Base-by-base conservation (phyloP, 2,888 invertebrate genomes). In the Beris morrisii region DNA sequence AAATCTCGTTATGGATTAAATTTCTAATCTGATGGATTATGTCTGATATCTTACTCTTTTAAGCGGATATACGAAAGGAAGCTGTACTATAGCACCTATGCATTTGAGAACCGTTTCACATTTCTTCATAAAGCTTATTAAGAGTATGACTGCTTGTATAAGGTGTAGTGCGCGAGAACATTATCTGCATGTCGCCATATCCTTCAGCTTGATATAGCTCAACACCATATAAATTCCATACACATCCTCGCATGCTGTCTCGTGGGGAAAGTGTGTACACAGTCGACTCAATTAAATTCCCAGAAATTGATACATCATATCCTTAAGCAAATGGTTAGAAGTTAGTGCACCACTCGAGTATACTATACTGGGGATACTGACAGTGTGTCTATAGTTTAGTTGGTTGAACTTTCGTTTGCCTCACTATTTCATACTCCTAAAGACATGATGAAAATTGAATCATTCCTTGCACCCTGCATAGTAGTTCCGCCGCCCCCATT, bases 221-320 rank as follows among this genome's bases (percentile, higher is more conserved):
- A 38, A 9, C 22, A 22, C 30, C 59, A 48, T 48, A 31, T 48
- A n/a, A 6, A 31, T 59, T 48, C 3, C 32, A 48, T 13, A 15
- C 32, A 48, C 48, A 13, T 31, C n/a, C 46, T 31, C 13, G 59
- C 32, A n/a, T 31, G 44, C 55, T 28, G 48, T 46, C 22, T 15
- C n/a, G 22, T n/a, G 3, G 9, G 31, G 55, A 43, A 15, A 22
- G 52, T 43, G 30, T 38, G 28, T 59, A 15, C 46, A 56, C 61
- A 61, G 61, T 56, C 38, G 65, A 65, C 68, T 65, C 68, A 68
- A 68, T 68, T 68, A 68, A 68, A 65, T 59, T 68, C 28, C 65
- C 50, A 54, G 65, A 65, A 65, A 55, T 65, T 65, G 68, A 59
- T 68, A 64, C 68, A 68, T 65, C 61, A 57, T 59, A 65, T 57